A percentile compares a stretch with the other conserved stretches of the same genome.
phyloP scores from a whole-genome alignment of 2,888 invertebrate genomes.

The Drosophila mulleri region DNA sequence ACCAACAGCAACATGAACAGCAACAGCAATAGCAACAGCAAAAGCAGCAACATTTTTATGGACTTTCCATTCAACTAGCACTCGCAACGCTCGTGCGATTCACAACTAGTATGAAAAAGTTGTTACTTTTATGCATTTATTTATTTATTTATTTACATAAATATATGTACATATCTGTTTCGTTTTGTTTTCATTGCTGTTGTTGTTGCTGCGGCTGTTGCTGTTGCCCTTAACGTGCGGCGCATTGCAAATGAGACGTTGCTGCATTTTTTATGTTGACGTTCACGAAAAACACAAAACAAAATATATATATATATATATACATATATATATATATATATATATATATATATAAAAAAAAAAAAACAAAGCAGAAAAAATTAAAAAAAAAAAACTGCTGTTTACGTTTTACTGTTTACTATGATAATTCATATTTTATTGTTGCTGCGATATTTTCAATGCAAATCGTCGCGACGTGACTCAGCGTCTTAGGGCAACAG shows the following conservation, averaged over 20 bases:
- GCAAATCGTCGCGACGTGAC: slow-evolving; percentile 29
- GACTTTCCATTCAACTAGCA: slow-evolving; percentile 53
- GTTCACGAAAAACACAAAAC: slow-evolving; percentile 36
- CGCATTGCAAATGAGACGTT: slow-evolving; percentile 61
- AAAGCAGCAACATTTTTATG: slow-evolving; percentile 19
- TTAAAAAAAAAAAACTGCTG: slow-evolving; percentile 6
- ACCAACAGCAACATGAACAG: slow-evolving; percentile 12
- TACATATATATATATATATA: no score
- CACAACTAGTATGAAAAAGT: slow-evolving; percentile 29
- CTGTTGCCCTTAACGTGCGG: slow-evolving; percentile 56
- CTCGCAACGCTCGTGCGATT: slow-evolving; percentile 56
- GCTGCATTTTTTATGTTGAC: slow-evolving; percentile 51
- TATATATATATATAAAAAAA: not conserved
- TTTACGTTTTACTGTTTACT: slow-evolving; percentile 64
- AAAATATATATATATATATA: no score
- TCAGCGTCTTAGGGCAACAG: slow-evolving; percentile 21
- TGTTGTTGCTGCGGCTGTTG: slow-evolving; percentile 1
- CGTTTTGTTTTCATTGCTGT: slow-evolving; percentile 25
- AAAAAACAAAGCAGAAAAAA: not conserved
- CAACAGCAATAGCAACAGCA: slow-evolving; percentile 19
- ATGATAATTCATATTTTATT: slow-evolving; percentile 42
- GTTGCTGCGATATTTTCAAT: slow-evolving; percentile 13
- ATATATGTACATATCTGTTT: slow-evolving; percentile 24
- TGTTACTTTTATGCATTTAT: slow-evolving; percentile 56
- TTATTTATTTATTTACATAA: slow-evolving; percentile 66